A percentile compares a stretch with the other conserved stretches of the same genome.
These are phyloP conservation scores for Labrus mixtus DNA, from an alignment of 2,113 vertebrate species.

Conservation along the genomic window DNA sequence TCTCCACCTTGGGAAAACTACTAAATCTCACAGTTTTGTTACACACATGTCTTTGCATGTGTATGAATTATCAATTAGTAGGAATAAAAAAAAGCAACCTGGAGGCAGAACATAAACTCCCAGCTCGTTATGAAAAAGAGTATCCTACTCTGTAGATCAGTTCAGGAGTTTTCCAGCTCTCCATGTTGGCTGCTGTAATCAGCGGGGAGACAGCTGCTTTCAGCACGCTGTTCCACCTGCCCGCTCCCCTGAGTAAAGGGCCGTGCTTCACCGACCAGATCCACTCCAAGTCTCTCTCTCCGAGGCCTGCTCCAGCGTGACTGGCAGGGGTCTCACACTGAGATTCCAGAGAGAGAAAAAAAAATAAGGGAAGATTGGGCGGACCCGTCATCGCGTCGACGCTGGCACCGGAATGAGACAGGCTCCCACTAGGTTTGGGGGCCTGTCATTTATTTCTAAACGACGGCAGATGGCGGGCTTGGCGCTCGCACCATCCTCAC, in stretches of 20 bases:
- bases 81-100: background rate
- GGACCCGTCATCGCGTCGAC: slow-evolving; percentile 61
- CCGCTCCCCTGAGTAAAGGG: slow-evolving; percentile 73
- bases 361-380: slow-evolving; percentile 67
- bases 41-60: slow-evolving; percentile 23
- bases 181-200: slow-evolving; percentile 72
- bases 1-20: slow-evolving; percentile 59
- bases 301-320: slow-evolving; percentile 66
- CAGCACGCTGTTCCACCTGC: slow-evolving; percentile 77
- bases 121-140: slow-evolving; percentile 44
- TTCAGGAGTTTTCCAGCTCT: slow-evolving; percentile 45
- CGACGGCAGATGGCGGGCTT: slow-evolving; percentile 82
- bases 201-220: slow-evolving; percentile 76
- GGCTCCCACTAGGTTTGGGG: slow-evolving; percentile 77
- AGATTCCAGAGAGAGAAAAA: slow-evolving; percentile 53
- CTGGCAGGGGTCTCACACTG: slow-evolving; percentile 78
- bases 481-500: slow-evolving; percentile 73
- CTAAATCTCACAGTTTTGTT: slow-evolving; percentile 54
- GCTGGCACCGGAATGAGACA: slow-evolving; percentile 78
- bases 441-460: slow-evolving; percentile 84
- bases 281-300: slow-evolving; percentile 75
- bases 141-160: slow-evolving; percentile 48
- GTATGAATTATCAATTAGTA: slow-evolving; percentile 55
- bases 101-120: slow-evolving; percentile 42
- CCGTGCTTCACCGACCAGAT: slow-evolving; percentile 77